These are phyloP conservation scores for Amblyraja radiata DNA, from an alignment of 2,797 vertebrate species.

Conservation along the genomic window DNA sequence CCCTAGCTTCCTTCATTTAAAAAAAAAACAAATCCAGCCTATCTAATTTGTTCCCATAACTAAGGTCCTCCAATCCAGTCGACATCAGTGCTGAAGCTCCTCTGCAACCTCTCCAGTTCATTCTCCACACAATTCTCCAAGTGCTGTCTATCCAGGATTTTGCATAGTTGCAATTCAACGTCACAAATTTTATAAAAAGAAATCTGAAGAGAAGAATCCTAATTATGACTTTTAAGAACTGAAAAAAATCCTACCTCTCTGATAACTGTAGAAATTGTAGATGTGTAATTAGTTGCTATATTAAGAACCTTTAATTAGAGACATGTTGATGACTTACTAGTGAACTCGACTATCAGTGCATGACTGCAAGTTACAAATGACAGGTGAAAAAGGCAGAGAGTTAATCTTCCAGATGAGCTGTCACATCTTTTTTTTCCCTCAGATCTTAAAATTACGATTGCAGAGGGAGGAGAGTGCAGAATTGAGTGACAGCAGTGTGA, in stretches of 20 bases:
- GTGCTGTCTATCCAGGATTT: too few relatives aligned
- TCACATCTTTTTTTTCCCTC: slow-evolving; percentile 34
- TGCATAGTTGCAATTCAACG: too few relatives aligned
- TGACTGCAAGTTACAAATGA: slow-evolving; percentile 37
- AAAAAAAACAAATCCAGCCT: too few relatives aligned
- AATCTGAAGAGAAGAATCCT: not conserved
- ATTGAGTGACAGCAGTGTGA: slow-evolving; percentile 26
- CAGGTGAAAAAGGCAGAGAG: slow-evolving; percentile 38
- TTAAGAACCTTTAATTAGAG: slow-evolving; percentile 38
- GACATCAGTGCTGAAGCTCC: too few relatives aligned
- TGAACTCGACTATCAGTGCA: slow-evolving; percentile 31
- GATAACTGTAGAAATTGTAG: slow-evolving; percentile 32
- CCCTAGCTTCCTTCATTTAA: too few relatives aligned
- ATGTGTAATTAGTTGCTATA: slow-evolving; percentile 35
- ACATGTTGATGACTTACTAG: slow-evolving; percentile 32
- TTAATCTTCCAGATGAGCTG: slow-evolving; percentile 38
- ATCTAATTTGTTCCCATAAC: too few relatives aligned
- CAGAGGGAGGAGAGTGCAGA: not conserved
- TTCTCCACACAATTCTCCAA: too few relatives aligned
- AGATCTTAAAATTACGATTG: slow-evolving; percentile 36
- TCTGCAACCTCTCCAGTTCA: too few relatives aligned
- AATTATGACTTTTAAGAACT: slow-evolving; percentile 25
- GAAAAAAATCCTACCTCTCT: slow-evolving; percentile 13
- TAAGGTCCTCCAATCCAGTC: too few relatives aligned
- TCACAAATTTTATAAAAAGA: not conserved